Evolutionary conservation across 2,113 vertebrate species (phyloP), one percentile per base, ranked within the genome.

Genomic region (Rhabdomys dilectus): DNA sequence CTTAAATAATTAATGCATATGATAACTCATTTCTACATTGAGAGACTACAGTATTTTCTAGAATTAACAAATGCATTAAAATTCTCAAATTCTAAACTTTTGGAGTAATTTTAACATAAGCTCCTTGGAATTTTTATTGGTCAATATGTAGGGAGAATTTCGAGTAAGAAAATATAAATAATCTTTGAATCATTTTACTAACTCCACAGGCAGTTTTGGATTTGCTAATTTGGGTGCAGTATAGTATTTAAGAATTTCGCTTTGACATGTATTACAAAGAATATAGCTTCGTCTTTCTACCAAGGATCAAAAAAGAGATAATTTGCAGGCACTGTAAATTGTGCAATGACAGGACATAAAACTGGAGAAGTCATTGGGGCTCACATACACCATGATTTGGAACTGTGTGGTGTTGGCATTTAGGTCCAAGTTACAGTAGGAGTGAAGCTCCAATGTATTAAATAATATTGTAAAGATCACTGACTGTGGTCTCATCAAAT

Each of bases 371-470:
- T 87, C 66, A n/a, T 77, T 75, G n/a, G 62, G 60, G 26, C 29
- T 91, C 51, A 39, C 42, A 21, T 51, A 72, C 4, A 91, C 36
- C 45, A 82, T 1, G 48, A 92, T 85, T 15, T 72, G 85, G 12
- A 92, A 89, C 42, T 88, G 48, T 80, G 72, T 93, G 60, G 72
- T 80, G 31, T 9, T 97, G 90, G 19, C 53, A 91, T 90, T 96
- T 58, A 26, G 42, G 39, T 73, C 42, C n/a, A 89, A 53, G 15
- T 22, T 64, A 5, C 12, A 34, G 9, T 76, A 7, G 13, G 5
- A 85, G 3, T 48, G 15, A 58, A 53, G 11, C 8, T 93, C 53
- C 42, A 19, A 76, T 84, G 42, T 21, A 36, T 10, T 89, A 81
- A 19, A 68, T 36, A 8, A 81, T 68, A 89, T 75, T 93, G 58